These are phyloP conservation scores for Rhopalosiphum padi DNA, from an alignment of 1,140 invertebrate genomes.

Conservation along the genomic window DNA sequence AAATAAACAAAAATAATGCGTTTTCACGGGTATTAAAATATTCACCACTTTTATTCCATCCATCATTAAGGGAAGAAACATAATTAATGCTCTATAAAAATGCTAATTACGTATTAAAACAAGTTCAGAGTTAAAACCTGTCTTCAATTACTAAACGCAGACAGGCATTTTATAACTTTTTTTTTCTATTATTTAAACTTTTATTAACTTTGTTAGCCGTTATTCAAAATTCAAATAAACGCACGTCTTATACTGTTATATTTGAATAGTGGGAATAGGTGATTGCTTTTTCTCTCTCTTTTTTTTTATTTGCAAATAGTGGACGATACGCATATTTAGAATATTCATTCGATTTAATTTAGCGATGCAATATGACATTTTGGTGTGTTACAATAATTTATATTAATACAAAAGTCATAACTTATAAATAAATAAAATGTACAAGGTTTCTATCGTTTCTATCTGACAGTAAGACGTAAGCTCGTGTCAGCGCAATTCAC, in stretches of 20 bases:
- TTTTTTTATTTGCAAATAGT: background rate
- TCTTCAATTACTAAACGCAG: conserved; percentile 1
- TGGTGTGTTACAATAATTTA: background rate
- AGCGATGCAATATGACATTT: background rate
- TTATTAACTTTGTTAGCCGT: background rate
- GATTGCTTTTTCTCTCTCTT: background rate
- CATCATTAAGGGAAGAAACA: background rate
- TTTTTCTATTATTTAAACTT: background rate
- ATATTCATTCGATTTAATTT: background rate
- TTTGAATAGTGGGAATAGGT: background rate
- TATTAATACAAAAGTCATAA: background rate
- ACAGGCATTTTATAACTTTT: background rate
- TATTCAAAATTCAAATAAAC: background rate
- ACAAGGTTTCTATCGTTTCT: background rate
- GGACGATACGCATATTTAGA: background rate
- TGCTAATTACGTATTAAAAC: conserved; percentile 7
- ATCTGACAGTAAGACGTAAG: background rate
- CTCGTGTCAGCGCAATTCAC: background rate
- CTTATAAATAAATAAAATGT: background rate
- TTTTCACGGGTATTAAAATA: background rate
- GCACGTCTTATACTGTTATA: background rate
- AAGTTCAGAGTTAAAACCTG: background rate
- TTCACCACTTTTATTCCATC: background rate
- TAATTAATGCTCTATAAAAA: background rate
- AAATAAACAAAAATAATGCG: background rate